Evolutionary conservation across 2,888 invertebrate genomes (phyloP), one percentile per base, ranked within the genome.

Genomic region (Agriotes lineatus): DNA sequence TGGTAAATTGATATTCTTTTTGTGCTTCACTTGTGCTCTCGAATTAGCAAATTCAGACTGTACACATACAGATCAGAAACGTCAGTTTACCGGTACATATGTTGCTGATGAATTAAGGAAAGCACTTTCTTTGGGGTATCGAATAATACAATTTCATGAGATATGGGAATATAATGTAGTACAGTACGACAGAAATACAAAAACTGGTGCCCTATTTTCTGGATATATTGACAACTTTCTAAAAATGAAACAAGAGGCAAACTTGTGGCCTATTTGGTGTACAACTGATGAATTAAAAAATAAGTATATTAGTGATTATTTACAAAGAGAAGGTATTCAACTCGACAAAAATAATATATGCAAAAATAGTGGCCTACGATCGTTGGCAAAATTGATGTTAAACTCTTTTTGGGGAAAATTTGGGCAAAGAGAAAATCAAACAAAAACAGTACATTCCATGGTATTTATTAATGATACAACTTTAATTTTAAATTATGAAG

Each of bases 241-340:
- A 9, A 56, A 37, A 37, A 16, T 37, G 3, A 56, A 56, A 37
- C 56, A 56, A n/a, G 12, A 56, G 30, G 37, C 37, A 9, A 14
- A 6, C 10, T 18, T 37, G 12, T 20, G 18, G 37, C 39, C 37
- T n/a, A 4, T 4, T n/a, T 2, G 5, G 3, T 19, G 37, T 35
- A 6, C 4, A 4, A 45, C 45, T 35, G 1, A 9, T 1, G 45
- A 45, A 9, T 10, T 1, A 19, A 0, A n/a, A 10, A 4, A 20
- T n/a, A 7, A 19, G n/a, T 45, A 45, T 4, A 45, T 45, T 20
- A 0, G 20, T 2, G 20, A 19, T 1, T 45, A 20, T 4, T 1
- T 20, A 0, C 9, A 45, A n/a, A 1, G 1, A 0, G 45, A 45
- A 10, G 45, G 10, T 7, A n/a, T 19, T 2, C 20, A 19, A 4